Evolutionary conservation across 2,888 invertebrate species (phyloP).

Genomic region (Cephus pygmeus): DNA sequence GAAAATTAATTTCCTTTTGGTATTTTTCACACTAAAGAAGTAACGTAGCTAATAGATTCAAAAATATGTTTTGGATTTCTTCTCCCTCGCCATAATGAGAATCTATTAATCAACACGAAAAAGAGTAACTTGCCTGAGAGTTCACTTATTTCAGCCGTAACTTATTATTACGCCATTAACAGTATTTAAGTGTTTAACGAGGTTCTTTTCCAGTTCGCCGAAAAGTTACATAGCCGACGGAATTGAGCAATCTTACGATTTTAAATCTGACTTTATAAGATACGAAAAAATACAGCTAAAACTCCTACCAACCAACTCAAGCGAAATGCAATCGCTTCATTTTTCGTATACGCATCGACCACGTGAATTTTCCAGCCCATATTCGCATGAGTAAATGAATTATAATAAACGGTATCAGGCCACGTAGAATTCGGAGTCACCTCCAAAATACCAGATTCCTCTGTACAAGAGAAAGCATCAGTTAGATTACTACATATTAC

Average conservation of each 20-base stretch:
- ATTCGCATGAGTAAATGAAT: slow-evolving; percentile 92
- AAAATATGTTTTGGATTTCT: neutral
- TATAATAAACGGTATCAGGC: slow-evolving; percentile 93
- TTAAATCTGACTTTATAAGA: slow-evolving; percentile 27
- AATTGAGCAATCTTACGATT: slow-evolving; percentile 34
- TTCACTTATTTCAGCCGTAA: neutral
- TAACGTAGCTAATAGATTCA: too few species aligned
- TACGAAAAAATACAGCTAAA: slow-evolving; percentile 35
- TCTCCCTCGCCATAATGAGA: neutral
- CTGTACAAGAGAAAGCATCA: slow-evolving; percentile 48
- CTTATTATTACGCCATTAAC: neutral
- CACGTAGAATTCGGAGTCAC: slow-evolving; percentile 90
- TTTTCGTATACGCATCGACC: slow-evolving; percentile 78
- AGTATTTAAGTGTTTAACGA: neutral
- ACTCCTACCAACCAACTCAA: slow-evolving; percentile 35
- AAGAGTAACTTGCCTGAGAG: neutral
- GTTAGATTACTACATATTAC: neutral
- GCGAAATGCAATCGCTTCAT: slow-evolving; percentile 28
- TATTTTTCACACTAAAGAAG: too few species aligned
- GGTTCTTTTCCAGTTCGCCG: neutral
- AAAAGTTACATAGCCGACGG: neutral
- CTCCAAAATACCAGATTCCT: slow-evolving; percentile 78
- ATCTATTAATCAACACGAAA: neutral
- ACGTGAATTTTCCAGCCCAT: slow-evolving; percentile 96
- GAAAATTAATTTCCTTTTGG: too few species aligned